Conservation (phyloP, 2,113 vertebrate species). For the Chionodraco myersi region DNA sequence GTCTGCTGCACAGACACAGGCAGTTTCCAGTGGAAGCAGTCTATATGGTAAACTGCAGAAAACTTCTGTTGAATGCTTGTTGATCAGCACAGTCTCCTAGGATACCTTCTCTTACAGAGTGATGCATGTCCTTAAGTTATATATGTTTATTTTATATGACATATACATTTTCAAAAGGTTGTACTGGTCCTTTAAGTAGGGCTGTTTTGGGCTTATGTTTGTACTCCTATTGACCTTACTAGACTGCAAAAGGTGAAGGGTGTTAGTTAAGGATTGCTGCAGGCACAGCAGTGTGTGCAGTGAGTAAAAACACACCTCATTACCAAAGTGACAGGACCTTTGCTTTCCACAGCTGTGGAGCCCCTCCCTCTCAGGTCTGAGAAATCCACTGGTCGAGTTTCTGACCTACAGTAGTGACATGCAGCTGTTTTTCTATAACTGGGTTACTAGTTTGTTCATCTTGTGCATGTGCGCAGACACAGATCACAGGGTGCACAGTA, state of each 20-base stretch:
- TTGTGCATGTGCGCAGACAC: neutral
- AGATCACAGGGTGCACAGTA: neutral
- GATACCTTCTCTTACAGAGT: neutral
- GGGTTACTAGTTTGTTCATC: neutral
- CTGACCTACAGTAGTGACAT: neutral
- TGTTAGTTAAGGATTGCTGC: slow-evolving; percentile 32
- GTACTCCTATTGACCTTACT: slow-evolving; percentile 8
- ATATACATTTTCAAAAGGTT: neutral
- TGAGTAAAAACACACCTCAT: slow-evolving; percentile 53
- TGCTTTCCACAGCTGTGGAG: slow-evolving; percentile 32
- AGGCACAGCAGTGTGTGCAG: slow-evolving; percentile 33
- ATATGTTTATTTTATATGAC: neutral
- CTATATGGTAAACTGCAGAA: slow-evolving; percentile 3
- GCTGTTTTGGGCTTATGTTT: slow-evolving; percentile 1
- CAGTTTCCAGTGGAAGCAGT: neutral
- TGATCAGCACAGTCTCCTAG: neutral
- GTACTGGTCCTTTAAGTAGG: neutral
- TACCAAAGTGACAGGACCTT: slow-evolving; percentile 51
- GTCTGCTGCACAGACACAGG: neutral
- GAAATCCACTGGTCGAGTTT: slow-evolving; percentile 6
- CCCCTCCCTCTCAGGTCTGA: neutral
- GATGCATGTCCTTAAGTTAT: neutral
- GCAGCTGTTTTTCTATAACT: neutral
- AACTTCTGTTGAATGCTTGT: neutral
- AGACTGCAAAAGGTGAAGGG: neutral